Evolutionary conservation across 2,888 invertebrate genomes (phyloP).

Genomic region (Machimus rusticus): DNA sequence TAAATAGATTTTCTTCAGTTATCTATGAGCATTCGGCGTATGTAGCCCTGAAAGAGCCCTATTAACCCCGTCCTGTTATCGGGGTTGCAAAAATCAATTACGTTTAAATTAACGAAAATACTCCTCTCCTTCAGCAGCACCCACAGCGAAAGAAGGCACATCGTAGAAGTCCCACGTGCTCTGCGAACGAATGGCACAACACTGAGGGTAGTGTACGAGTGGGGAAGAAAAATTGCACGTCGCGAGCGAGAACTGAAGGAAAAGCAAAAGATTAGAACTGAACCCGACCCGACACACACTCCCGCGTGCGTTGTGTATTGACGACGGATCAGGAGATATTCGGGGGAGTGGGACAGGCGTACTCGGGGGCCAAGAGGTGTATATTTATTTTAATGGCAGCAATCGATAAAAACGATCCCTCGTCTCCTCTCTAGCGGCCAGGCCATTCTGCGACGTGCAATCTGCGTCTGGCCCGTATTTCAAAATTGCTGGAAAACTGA

Average conservation of each 20-base stretch:
- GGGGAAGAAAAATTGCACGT: neutral
- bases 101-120: neutral
- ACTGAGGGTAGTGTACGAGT: neutral
- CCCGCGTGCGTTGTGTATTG: neutral
- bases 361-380: neutral
- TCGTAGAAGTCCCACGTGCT: neutral
- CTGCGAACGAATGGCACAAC: neutral
- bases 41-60: neutral
- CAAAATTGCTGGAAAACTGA: neutral
- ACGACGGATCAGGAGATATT: neutral
- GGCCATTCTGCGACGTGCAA: neutral
- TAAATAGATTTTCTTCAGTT: too few relatives aligned
- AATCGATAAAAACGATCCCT: neutral
- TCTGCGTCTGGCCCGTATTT: neutral
- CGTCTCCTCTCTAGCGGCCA: neutral
- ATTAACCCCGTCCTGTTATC: neutral
- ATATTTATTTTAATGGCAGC: constrained; percentile 5
- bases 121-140: neutral
- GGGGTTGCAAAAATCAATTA: neutral
- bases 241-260: neutral
- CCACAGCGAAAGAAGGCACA: neutral
- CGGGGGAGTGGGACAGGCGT: neutral
- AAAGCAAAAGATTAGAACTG: too few relatives aligned
- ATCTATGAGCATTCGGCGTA: neutral
- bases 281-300: neutral